These are phyloP conservation scores for Nomada hirtipes DNA, from an alignment of 2,888 invertebrate species.

Conservation along the genomic window DNA sequence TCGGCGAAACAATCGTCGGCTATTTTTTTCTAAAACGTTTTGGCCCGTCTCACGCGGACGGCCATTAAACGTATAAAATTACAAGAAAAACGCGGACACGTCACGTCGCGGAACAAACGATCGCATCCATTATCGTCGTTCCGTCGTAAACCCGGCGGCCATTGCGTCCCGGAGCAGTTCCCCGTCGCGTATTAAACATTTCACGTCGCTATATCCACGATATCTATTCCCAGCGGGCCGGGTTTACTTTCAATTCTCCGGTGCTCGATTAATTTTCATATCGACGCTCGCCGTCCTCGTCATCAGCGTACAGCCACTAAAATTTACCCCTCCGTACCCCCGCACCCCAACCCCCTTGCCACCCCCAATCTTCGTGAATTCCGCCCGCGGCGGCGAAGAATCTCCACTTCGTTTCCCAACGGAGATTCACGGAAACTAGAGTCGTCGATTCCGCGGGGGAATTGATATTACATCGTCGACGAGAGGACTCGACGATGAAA, in stretches of 20 bases:
- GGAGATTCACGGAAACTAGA: constrained; percentile 4
- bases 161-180: constrained; percentile 43
- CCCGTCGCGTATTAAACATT: constrained; percentile 60
- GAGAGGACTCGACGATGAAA: not conserved
- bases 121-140: constrained; percentile 66
- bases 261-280: constrained; percentile 70
- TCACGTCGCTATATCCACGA: constrained; percentile 40
- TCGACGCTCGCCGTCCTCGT: constrained; percentile 44
- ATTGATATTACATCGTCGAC: constrained; percentile 11
- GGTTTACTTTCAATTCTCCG: constrained; percentile 72
- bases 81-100: constrained; percentile 66
- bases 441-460: constrained; percentile 5
- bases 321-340: not conserved
- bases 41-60: constrained; percentile 19
- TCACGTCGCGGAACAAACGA: constrained; percentile 66
- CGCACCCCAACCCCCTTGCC: constrained; percentile 26
- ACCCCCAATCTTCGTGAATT: constrained; percentile 50
- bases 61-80: constrained; percentile 65
- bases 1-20: constrained; percentile 45
- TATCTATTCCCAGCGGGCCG: constrained; percentile 50
- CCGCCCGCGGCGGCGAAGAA: constrained; percentile 41
- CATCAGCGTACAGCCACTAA: constrained; percentile 11
- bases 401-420: constrained; percentile 12
- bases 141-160: constrained; percentile 62
- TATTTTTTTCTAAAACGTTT: constrained; percentile 33